Conservation (phyloP, 2,113 vertebrate genomes). For the Oryzias celebensis region DNA sequence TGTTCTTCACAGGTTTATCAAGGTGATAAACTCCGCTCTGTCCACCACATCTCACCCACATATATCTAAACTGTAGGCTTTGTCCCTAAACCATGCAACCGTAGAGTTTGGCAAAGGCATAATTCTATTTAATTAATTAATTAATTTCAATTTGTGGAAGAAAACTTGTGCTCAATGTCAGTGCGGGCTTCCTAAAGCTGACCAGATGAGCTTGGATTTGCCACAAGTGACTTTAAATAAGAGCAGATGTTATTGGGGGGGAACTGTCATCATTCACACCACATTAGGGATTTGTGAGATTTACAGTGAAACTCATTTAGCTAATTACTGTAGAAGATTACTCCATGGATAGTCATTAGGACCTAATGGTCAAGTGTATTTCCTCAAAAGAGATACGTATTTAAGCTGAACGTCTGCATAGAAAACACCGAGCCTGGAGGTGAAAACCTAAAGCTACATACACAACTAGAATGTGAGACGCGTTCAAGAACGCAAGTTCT, state of each 20-base stretch:
- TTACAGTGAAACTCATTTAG: conserved; percentile 3
- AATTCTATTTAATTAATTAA: too few species aligned
- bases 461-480: too few species aligned
- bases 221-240: not conserved
- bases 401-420: too few species aligned
- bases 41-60: conserved; percentile 1
- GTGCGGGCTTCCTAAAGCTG: not conserved
- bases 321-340: not conserved
- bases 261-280: not conserved
- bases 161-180: not conserved
- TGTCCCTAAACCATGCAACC: not conserved
- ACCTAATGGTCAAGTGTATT: conserved; percentile 1
- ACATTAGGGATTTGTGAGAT: not conserved
- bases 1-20: conserved; percentile 46
- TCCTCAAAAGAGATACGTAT: not conserved
- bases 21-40: conserved; percentile 35
- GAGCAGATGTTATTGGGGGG: not conserved
- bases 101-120: not conserved
- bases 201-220: not conserved
- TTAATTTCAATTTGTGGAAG: too few species aligned
- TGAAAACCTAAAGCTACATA: too few species aligned
- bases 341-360: not conserved
- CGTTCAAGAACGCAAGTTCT: too few species aligned
- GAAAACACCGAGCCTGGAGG: too few species aligned
- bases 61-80: not conserved